Evolutionary conservation across 2,797 vertebrate genomes (phyloP).

Genomic region (Dromococcyx pavoninus): DNA sequence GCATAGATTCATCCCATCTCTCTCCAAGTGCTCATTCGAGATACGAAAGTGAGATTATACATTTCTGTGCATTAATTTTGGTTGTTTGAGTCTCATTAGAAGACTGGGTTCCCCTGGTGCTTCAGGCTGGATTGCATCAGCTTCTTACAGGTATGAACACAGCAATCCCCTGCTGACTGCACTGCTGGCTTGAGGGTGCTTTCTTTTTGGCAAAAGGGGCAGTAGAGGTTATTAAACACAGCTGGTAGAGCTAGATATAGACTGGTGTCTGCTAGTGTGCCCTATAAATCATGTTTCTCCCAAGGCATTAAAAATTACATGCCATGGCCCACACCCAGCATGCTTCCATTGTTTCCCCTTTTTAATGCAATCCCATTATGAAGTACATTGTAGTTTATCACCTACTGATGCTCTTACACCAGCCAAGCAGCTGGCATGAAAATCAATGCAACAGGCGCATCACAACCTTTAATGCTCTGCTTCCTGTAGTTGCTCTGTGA

Average conservation of each 20-base stretch:
- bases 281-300: background rate
- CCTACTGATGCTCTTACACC: background rate
- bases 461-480: background rate
- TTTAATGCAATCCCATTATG: background rate
- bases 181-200: background rate
- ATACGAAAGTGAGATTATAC: background rate
- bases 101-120: background rate
- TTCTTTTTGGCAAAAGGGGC: background rate
- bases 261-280: background rate
- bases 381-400: background rate
- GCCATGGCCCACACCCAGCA: background rate
- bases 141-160: background rate
- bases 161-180: background rate
- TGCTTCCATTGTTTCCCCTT: background rate
- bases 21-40: background rate
- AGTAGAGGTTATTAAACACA: background rate
- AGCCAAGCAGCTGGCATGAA: background rate
- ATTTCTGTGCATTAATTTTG: background rate
- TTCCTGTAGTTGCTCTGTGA: background rate
- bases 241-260: slow-evolving; percentile 15
- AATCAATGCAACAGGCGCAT: background rate
- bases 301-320: background rate
- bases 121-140: background rate
- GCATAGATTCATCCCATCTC: background rate
- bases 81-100: background rate